Conservation (phyloP, 2,797 vertebrate genomes). For the Siniperca obscura region DNA sequence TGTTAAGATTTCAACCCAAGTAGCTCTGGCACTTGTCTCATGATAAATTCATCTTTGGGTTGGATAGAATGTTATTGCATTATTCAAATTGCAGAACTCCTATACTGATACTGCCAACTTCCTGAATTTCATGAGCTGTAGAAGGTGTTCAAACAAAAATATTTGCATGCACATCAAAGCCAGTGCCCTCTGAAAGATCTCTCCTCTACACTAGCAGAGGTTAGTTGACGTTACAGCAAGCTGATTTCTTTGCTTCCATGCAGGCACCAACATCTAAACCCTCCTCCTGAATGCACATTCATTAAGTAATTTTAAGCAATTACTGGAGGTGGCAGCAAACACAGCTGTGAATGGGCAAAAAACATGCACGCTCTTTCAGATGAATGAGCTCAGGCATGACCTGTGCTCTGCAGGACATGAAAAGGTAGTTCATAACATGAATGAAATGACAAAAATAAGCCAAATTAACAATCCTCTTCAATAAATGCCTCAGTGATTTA, state of each 20-base stretch:
- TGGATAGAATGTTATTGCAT: slow-evolving; percentile 10
- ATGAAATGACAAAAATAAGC: slow-evolving; percentile 23
- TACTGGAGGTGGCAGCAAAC: slow-evolving; percentile 28
- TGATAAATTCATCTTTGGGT: slow-evolving; percentile 20
- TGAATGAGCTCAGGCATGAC: slow-evolving; percentile 29
- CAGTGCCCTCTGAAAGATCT: slow-evolving; percentile 9
- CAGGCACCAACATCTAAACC: slow-evolving; percentile 1
- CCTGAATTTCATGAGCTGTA: slow-evolving; percentile 15
- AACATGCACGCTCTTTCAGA: slow-evolving; percentile 40
- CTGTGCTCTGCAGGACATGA: neutral
- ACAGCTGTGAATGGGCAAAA: slow-evolving; percentile 2
- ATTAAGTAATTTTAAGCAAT: slow-evolving; percentile 46
- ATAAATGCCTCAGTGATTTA: neutral
- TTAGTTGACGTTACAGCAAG: slow-evolving; percentile 7
- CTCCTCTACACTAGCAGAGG: slow-evolving; percentile 12
- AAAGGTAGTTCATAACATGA: slow-evolving; percentile 11
- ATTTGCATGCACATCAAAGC: slow-evolving; percentile 33
- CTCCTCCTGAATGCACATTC: slow-evolving; percentile 40
- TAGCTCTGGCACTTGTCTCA: slow-evolving; percentile 2
- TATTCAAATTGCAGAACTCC: slow-evolving; percentile 16
- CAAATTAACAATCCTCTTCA: slow-evolving; percentile 22
- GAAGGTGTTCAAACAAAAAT: slow-evolving; percentile 22
- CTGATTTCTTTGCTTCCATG: neutral
- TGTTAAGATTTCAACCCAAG: neutral
- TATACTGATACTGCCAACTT: neutral